Evolutionary conservation across 2,888 invertebrate species (phyloP).

Genomic region (Pyrrhosoma nymphula): DNA sequence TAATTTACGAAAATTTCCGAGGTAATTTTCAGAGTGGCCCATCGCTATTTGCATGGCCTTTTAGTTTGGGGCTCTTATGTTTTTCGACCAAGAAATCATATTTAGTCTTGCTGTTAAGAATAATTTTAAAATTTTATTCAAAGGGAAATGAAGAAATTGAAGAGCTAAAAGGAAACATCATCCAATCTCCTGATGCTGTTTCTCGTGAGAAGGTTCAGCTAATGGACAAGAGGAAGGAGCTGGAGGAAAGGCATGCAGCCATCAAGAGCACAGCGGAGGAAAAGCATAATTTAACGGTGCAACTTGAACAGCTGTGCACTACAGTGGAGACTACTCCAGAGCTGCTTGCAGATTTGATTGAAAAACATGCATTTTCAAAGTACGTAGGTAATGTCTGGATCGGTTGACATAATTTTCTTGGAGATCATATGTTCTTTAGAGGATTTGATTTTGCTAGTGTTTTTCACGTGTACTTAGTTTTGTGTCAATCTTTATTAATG

Average conservation of each 20-base stretch:
- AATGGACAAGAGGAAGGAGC: not conserved
- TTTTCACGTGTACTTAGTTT: too few relatives aligned
- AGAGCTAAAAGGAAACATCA: not conserved
- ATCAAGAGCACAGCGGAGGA: not conserved
- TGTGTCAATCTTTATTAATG: too few relatives aligned
- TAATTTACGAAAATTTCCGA: too few relatives aligned
- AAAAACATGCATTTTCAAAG: slow-evolving; percentile 27
- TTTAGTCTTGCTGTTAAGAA: too few relatives aligned
- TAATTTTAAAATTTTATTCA: not conserved
- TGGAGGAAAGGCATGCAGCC: not conserved
- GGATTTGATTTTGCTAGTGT: too few relatives aligned
- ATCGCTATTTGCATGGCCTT: too few relatives aligned
- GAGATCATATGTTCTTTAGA: too few relatives aligned
- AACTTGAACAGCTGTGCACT: not conserved
- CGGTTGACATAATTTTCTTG: not conserved
- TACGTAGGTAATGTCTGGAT: not conserved
- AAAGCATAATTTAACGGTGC: not conserved
- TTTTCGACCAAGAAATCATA: too few relatives aligned
- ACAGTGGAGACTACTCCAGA: not conserved
- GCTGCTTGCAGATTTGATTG: not conserved
- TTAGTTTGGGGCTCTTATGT: too few relatives aligned
- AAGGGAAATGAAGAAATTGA: slow-evolving; percentile 42
- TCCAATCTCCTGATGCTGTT: slow-evolving; percentile 27
- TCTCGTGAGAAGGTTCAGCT: slow-evolving; percentile 23
- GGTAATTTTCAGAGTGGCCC: too few relatives aligned